Percentiles rank a stretch among this genome's conserved stretches.
These are phyloP conservation scores for Diabrotica undecimpunctata DNA, from an alignment of 1,140 invertebrate genomes.

Conservation along the genomic window DNA sequence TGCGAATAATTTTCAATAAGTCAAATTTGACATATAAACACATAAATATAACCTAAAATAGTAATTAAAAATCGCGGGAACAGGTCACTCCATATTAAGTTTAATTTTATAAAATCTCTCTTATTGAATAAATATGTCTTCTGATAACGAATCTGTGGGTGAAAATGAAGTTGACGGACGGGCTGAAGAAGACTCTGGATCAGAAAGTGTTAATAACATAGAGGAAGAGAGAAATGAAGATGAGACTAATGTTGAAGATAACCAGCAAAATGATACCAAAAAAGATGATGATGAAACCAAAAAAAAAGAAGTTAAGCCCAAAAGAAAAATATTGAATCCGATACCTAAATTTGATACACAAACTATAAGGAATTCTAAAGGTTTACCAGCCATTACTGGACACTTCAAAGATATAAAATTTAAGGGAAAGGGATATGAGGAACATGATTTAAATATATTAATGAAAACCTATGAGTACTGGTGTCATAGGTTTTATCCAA, in stretches of 20 bases:
- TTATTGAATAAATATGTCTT: slow-evolving; percentile 24
- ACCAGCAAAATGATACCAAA: slow-evolving; percentile 34
- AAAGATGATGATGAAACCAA: slow-evolving; percentile 28
- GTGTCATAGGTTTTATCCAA: slow-evolving; percentile 87
- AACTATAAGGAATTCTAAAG: slow-evolving; percentile 69
- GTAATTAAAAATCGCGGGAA: slow-evolving; percentile 17
- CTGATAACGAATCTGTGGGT: slow-evolving; percentile 21
- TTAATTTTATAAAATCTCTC: too few relatives aligned
- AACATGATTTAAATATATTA: slow-evolving; percentile 74
- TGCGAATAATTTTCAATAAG: slow-evolving; percentile 22
- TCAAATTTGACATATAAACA: slow-evolving; percentile 6
- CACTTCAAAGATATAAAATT: slow-evolving; percentile 81
- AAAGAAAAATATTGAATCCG: slow-evolving; percentile 62
- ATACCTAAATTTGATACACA: slow-evolving; percentile 68
- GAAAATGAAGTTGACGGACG: slow-evolving; percentile 15
- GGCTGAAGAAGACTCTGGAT: background rate
- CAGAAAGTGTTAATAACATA: too few relatives aligned
- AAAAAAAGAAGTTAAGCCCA: slow-evolving; percentile 46
- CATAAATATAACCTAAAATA: slow-evolving; percentile 29
- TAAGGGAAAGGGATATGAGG: slow-evolving; percentile 78
- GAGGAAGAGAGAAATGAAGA: slow-evolving; percentile 15
- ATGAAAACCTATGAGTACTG: slow-evolving; percentile 87
- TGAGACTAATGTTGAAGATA: slow-evolving; percentile 28
- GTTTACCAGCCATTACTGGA: slow-evolving; percentile 71
- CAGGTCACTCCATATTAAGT: background rate